phyloP scores from a whole-genome alignment of 2,113 vertebrate genomes.

The Seriola quinqueradiata region DNA sequence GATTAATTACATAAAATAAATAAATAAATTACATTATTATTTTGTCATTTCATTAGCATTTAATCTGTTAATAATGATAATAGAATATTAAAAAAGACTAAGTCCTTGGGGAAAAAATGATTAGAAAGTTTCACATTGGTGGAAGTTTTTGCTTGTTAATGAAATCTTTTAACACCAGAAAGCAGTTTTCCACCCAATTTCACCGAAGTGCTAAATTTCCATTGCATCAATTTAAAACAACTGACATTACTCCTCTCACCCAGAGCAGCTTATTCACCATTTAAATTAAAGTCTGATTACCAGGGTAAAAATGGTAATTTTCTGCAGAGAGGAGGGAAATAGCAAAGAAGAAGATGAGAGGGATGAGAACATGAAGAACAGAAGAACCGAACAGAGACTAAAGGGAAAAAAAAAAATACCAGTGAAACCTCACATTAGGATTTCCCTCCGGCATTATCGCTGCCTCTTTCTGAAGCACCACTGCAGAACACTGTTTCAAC shows the following conservation, averaged over 20 bases:
- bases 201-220: not conserved
- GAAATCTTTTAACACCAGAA: not conserved
- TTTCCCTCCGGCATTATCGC: slow-evolving; percentile 18
- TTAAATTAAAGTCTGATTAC: not conserved
- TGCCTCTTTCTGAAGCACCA: not conserved
- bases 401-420: not conserved
- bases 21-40: too few relatives aligned
- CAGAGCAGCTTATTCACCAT: not conserved
- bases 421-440: slow-evolving; percentile 27
- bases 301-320: not conserved
- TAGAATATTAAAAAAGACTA: too few relatives aligned
- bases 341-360: not conserved
- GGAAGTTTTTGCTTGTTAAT: not conserved
- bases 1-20: too few relatives aligned
- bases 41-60: too few relatives aligned
- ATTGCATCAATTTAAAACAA: not conserved
- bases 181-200: not conserved
- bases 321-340: not conserved
- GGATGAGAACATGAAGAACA: slow-evolving; percentile 9
- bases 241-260: not conserved
- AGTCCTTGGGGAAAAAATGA: too few relatives aligned
- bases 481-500: not conserved
- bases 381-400: too few relatives aligned
- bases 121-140: too few relatives aligned
- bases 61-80: too few relatives aligned